Base-by-base conservation (phyloP, 2,797 vertebrate genomes). In the Trachops cirrhosus region DNA sequence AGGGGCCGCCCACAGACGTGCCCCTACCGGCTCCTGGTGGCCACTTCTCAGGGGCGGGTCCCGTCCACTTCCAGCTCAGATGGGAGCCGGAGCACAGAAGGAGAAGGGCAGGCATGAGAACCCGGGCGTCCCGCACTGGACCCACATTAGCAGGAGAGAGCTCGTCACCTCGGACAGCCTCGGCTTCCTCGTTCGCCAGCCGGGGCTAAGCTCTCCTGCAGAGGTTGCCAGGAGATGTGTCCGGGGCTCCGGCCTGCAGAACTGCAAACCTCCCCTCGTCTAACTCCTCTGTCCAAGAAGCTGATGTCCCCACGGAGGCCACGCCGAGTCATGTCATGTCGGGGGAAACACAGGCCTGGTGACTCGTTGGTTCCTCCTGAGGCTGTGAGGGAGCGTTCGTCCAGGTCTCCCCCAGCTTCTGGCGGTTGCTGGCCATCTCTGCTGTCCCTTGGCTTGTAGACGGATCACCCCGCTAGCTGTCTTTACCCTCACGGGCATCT, bases 1-100 rank as follows among this genome's bases (percentile, higher is more conserved):
- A 0, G 29, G 0, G 62, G 8, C 39, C 4, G 1, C 9, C 32
- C 9, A 4, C 0, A 3, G 26, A 54, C 0, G 0, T 0, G 48
- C 16, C 37, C 44, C 19, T 21, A 29, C n/a, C 48, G 26, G 44
- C 2, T 9, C 39, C 59, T 16, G 4, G 22, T 0, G 5, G 34
- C 50, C 9, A 8, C 34, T 62, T 16, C 44, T 44, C 7, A 2
- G 6, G 22, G 46, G 6, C 2, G 7, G n/a, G 46, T 1, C 22
- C 19, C 12, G 0, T 7, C 22, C 37, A 26, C 18, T 2, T 18
- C 22, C 64, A 52, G 54, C 34, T 2, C 57, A 37, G 44, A 48
- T 0, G 44, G 44, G 44, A 44, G 44, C 44, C 9, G 3, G 26
- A 21, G n/a, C 39, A 29, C 3, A 5, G 39, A 14, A 29, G 39